Evolutionary conservation across 2,797 vertebrate genomes (phyloP).

Genomic region (Chromis chromis): DNA sequence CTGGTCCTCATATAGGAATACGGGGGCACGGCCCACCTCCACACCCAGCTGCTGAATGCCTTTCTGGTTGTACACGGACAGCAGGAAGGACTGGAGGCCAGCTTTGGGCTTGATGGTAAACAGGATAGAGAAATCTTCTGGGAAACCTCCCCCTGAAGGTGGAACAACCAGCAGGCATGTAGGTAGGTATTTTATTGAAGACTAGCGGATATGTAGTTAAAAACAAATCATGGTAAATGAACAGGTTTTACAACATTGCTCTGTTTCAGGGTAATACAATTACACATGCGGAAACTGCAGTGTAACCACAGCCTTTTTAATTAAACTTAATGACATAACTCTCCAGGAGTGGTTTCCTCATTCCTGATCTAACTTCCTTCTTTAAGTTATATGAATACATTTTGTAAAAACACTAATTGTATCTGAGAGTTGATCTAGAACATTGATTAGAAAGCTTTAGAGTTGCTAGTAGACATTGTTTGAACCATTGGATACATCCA

Average conservation of each 20-base stretch:
- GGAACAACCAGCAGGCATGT: slow-evolving; percentile 26
- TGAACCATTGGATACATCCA: too few relatives aligned
- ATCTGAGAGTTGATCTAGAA: not conserved
- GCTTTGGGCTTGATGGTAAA: slow-evolving; percentile 96
- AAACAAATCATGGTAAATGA: slow-evolving; percentile 6
- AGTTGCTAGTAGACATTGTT: not conserved
- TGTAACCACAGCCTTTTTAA: slow-evolving; percentile 20
- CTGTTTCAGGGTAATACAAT: slow-evolving; percentile 14
- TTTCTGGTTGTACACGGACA: slow-evolving; percentile 95
- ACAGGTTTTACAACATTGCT: slow-evolving; percentile 11
- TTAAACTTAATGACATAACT: slow-evolving; percentile 10
- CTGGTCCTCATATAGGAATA: slow-evolving; percentile 97
- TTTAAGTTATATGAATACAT: not conserved
- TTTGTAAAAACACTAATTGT: not conserved
- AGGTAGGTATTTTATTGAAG: slow-evolving; percentile 9
- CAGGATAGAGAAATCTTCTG: slow-evolving; percentile 97
- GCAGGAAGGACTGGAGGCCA: slow-evolving; percentile 93
- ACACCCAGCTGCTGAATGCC: slow-evolving; percentile 96
- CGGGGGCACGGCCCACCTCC: slow-evolving; percentile 93
- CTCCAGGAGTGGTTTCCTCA: not conserved
- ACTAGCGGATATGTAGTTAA: slow-evolving; percentile 2
- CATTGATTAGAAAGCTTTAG: not conserved
- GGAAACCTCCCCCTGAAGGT: slow-evolving; percentile 89
- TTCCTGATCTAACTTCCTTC: not conserved
- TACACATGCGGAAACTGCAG: slow-evolving; percentile 15